Evolutionary conservation across 2,888 invertebrate species (phyloP), one percentile per base, ranked within the genome.

Genomic region (Pammene fasciana): DNA sequence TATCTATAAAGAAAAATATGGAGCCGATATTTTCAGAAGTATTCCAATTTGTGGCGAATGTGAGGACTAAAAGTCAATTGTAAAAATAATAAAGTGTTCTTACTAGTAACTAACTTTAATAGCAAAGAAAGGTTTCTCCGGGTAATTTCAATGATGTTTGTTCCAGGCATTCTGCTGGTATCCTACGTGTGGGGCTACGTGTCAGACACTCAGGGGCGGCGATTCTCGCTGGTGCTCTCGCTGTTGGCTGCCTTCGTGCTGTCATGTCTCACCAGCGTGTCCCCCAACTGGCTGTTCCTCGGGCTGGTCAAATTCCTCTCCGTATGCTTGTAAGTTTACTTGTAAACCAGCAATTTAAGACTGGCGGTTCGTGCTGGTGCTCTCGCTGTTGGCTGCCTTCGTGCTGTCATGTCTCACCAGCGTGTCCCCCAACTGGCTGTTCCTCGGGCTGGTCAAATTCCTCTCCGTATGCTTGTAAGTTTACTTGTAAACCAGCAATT

Each of bases 401-500:
- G 74, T 86, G 6, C 79, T 91, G 26, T 89, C 91, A 72, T 86
- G 88, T 73, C 74, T 90, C 65, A 82, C 86, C 78, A 89, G 91
- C 73, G 72, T 92, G 11, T 84, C 90, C 0, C 85, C 87, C 0
- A 88, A 89, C 73, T 91, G 92, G 90, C 82, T 89, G 54, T 76
- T 87, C 70, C 73, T 93, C 8, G 91, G 84, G 0, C 62, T 89
- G 0, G 76, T 88, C 45, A 92, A 92, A 77, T 91, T 93, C 74
- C 66, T 91, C 0, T 86, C 89, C n/a, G 86, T 90, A 48, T 90
- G 90, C 71, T 92, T 92, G 92, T 92, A 75, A 89, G 92, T 87
- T 68, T 34, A 13, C 65, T 59, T n/a, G n/a, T 26, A 26, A 4
- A 26, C 26, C 4, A 26, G 4, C 26, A 26, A 91, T 90, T 5